A percentile compares a stretch with the other conserved stretches of the same genome.
Conservation (phyloP, 2,797 vertebrate species). For the Vespertilio murinus region DNA sequence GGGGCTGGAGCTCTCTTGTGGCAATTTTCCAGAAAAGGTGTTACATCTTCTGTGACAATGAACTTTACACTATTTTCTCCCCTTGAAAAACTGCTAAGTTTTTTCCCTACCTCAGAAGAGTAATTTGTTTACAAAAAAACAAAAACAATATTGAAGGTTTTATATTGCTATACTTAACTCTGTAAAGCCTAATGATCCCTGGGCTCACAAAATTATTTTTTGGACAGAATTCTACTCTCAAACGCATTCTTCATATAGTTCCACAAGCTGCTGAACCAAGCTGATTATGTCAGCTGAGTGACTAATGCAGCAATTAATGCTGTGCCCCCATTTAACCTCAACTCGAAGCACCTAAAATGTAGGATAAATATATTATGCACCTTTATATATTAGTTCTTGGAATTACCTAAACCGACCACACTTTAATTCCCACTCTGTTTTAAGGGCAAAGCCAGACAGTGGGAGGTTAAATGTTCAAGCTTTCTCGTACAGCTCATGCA, state of each 20-base stretch:
- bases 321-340: neutral
- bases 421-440: conserved; percentile 21
- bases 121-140: conserved; percentile 15
- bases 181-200: neutral
- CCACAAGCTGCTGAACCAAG: neutral
- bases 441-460: conserved; percentile 16
- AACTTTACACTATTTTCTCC: neutral
- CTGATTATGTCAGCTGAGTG: neutral
- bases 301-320: neutral
- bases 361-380: conserved; percentile 29
- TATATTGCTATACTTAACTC: conserved; percentile 37
- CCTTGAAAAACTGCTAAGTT: conserved; percentile 29
- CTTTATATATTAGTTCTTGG: conserved; percentile 38
- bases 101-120: conserved; percentile 34
- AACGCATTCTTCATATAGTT: conserved; percentile 28
- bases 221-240: conserved; percentile 13
- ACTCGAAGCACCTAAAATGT: conserved; percentile 53
- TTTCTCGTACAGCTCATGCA: neutral
- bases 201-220: conserved; percentile 30
- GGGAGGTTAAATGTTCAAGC: conserved; percentile 25
- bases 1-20: neutral
- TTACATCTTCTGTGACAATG: neutral
- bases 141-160: conserved; percentile 8
- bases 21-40: conserved; percentile 33
- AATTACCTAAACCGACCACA: neutral